These are phyloP conservation scores for Chymomyza fuscimana DNA, from an alignment of 2,888 invertebrate genomes.

Conservation along the genomic window DNA sequence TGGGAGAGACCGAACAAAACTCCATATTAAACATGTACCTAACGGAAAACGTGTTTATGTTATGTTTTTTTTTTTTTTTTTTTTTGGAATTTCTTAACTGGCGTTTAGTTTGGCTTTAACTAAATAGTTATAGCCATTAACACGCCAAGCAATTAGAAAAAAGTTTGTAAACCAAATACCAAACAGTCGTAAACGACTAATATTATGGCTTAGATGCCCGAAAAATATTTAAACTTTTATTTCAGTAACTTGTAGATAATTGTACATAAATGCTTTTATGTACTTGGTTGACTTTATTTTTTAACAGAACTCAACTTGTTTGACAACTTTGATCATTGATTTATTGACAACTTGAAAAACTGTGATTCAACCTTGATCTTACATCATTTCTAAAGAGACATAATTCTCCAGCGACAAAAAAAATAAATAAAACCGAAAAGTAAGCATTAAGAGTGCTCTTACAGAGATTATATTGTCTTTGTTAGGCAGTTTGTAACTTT, in stretches of 20 bases:
- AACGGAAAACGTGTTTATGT: constrained; percentile 51
- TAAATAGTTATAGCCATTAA: background rate
- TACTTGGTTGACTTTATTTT: background rate
- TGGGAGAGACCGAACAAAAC: background rate
- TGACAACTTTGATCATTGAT: background rate
- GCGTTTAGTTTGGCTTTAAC: background rate
- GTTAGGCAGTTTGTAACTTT: background rate
- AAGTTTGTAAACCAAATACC: background rate
- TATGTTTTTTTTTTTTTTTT: constrained; percentile 6
- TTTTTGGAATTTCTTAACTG: constrained; percentile 35
- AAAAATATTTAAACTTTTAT: too few species aligned
- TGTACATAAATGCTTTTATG: background rate
- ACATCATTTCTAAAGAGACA: background rate
- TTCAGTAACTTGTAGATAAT: background rate
- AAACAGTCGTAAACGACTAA: too few species aligned
- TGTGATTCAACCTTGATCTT: background rate
- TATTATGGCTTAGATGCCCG: too few species aligned
- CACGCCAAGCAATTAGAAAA: background rate
- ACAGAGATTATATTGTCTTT: background rate
- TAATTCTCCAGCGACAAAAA: background rate
- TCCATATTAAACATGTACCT: background rate
- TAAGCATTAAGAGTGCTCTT: background rate
- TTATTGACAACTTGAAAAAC: background rate
- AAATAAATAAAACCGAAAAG: background rate
- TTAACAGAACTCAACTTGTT: background rate